Conservation (phyloP, 2,113 vertebrate genomes). For the Eira barbara region DNA sequence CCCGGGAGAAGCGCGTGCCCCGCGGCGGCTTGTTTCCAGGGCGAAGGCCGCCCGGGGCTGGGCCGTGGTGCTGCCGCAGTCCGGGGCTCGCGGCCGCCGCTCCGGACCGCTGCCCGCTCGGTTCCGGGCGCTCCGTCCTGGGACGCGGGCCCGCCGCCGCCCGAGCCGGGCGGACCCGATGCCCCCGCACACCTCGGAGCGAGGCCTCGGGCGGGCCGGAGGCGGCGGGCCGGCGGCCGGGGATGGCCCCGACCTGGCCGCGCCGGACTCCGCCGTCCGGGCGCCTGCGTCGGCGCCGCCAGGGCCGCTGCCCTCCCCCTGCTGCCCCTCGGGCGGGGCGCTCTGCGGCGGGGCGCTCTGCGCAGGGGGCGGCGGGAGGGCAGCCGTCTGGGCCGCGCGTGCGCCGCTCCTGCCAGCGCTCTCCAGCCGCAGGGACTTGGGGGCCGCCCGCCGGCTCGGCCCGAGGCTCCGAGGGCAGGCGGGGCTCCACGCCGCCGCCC, state of each 20-base stretch:
- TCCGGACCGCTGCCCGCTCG: too few relatives aligned
- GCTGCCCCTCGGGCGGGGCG: too few relatives aligned
- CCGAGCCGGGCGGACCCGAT: too few relatives aligned
- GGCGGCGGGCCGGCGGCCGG: neutral
- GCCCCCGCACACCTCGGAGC: too few relatives aligned
- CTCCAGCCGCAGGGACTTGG: accelerated
- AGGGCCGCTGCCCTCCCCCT: neutral
- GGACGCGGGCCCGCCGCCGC: too few relatives aligned
- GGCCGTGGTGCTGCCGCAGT: too few relatives aligned
- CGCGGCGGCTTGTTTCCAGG: too few relatives aligned
- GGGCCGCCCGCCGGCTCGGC: neutral
- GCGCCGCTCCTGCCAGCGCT: neutral
- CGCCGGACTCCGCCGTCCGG: accelerated
- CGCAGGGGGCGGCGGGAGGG: accelerated
- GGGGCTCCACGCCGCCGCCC: neutral
- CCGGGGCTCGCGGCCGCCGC: too few relatives aligned
- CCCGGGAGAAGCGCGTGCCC: too few relatives aligned
- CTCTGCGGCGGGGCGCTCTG: neutral
- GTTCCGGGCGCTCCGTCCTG: too few relatives aligned
- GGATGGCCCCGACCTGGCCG: neutral
- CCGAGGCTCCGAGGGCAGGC: neutral
- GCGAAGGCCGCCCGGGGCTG: too few relatives aligned
- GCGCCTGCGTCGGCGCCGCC: neutral
- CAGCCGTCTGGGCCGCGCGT: accelerated
- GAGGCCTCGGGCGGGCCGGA: neutral